Conservation (phyloP, 1,140 invertebrate genomes). For the Drosophila paulistorum region DNA sequence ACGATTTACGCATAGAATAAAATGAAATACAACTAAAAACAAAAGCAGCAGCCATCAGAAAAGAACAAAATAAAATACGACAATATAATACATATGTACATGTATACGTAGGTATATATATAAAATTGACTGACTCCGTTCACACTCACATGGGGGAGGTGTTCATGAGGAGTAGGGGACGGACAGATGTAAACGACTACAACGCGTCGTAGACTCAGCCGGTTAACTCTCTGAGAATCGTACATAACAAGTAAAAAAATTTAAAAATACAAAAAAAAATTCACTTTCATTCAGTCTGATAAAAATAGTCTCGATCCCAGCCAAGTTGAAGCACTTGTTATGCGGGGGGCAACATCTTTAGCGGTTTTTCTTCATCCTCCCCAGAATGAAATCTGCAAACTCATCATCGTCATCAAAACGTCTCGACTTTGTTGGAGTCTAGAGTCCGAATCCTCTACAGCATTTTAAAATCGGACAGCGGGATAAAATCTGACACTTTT, state of each 20-base stretch:
- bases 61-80: conserved; percentile 68
- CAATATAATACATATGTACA: background rate
- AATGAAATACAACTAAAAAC: conserved; percentile 66
- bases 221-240: conserved; percentile 41
- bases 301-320: conserved; percentile 61
- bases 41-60: conserved; percentile 58
- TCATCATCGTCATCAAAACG: conserved; percentile 28
- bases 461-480: conserved; percentile 36
- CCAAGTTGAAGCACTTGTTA: conserved; percentile 45
- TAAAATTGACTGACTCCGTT: conserved; percentile 50
- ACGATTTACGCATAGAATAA: conserved; percentile 69
- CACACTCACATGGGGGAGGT: conserved; percentile 13
- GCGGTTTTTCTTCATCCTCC: conserved; percentile 2
- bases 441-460: conserved; percentile 14
- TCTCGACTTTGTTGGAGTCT: conserved; percentile 1
- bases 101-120: conserved; percentile 1
- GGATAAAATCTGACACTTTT: conserved; percentile 45
- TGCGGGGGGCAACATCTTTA: conserved; percentile 28
- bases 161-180: background rate
- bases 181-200: conserved; percentile 24
- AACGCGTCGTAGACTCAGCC: conserved; percentile 18
- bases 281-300: conserved; percentile 71
- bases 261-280: conserved; percentile 38
- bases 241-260: conserved; percentile 34
- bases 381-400: conserved; percentile 33